Base-by-base conservation (phyloP, 2,888 invertebrate species). In the Myopa tessellatipennis region DNA sequence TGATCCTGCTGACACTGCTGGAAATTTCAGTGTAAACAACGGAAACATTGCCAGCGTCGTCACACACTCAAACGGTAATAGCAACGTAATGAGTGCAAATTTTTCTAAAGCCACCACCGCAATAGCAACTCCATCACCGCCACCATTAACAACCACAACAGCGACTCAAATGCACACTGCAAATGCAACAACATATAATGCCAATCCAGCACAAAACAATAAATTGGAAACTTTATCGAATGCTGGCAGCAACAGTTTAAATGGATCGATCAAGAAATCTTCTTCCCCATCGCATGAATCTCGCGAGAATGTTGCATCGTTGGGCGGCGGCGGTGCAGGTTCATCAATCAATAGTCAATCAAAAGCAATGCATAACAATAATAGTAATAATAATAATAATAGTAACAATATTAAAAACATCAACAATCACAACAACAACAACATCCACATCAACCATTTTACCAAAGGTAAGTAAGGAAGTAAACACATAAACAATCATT, bases 321-420 rank as follows among this genome's bases (percentile, higher is more conserved):
- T 88, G 78, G 86, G 87, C 71, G 72, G 73, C 12, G 88, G 87
- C 78, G 84, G 84, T 72, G 88, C 87, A 78, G 84, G 84, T 72
- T 87, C 87, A 72, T 87, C 89, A 68, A 76, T 86, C 60, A 88
- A 87, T 81, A 88, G 88, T 80, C 89, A 89, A 81, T 82, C 84
- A 73, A 85, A 82, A 78, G 79, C 74, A 34, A 69, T 74, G 63
- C 77, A 78, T 65, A 74, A 81, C 79, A 76, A 60, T 71, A 79
- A 63, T 67, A 77, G 52, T 36, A 82, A 82, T 18, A 81, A 84
- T 81, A 84, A 82, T 10, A 45, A 79, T 67, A 74, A 81, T 79
- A 76, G 50, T 68, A 78, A 63, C 65, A 75, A 55, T 34, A 82
- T 81, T 18, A 81, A 84, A 89, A 81, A 81, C 84, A 73, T 84